Evolutionary conservation across 1,140 invertebrate species (phyloP), one percentile per base, ranked within the genome.

Genomic region (Hylaeus anthracinus): DNA sequence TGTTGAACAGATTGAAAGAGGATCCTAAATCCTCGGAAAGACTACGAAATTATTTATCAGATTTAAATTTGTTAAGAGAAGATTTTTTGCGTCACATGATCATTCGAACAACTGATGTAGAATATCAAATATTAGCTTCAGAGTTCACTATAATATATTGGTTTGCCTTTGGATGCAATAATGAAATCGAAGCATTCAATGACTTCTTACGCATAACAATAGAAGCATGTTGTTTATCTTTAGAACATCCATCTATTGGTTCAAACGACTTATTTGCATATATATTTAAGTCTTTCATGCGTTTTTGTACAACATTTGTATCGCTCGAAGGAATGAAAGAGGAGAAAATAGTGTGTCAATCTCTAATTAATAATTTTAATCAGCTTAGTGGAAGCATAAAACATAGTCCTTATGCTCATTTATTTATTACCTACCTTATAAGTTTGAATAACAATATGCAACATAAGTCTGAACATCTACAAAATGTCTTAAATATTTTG

Each of bases 31-130:
- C 5, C 43, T 81, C 8, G 3, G 9, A 56, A 43, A 73, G n/a
- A 41, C 53, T 71, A 39, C 81, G 75, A n/a, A 5, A 5, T 8
- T 63, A 70, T 9, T 41, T 85, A 2, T 67, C 14, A 1, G 48
- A 86, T 43, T 86, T 86, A 6, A 79, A 53, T 48, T 79, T 87
- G 14, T 45, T 85, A 0, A 61, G 79, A 0, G 86, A 90, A 15
- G 87, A 90, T 55, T 89, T 91, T 37, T 48, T 91, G 14, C 82
- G 86, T 1, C 88, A 92, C 61, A 66, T 90, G n/a, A 88, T 92
- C 5, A 37, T 90, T 37, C 81, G 76, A 45, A 84, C 77, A 3
- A 88, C 72, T 1, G 82, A 85, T 6, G n/a, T 53, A 0, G 92
- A 92, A 43, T 91, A 84, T 64, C 12, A 39, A 0, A 72, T 6